These are phyloP conservation scores for Pocillopora grandis DNA, from an alignment of 92 coral and sea anemone genomes.

Conservation along the genomic window DNA sequence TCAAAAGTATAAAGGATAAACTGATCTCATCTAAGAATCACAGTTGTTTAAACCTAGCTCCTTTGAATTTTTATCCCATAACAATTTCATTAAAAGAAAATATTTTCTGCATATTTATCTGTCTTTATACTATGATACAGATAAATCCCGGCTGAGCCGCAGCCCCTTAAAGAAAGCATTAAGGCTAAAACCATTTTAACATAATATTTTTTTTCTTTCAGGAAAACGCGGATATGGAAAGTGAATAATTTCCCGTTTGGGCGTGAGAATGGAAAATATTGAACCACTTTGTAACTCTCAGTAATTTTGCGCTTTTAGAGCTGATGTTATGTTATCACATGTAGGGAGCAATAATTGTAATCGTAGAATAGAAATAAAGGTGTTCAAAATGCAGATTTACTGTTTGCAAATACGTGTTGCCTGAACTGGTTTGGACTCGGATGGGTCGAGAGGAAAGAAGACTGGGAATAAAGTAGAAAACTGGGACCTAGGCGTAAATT, in stretches of 20 bases:
- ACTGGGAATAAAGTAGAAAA: neutral
- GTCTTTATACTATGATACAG: too few relatives aligned
- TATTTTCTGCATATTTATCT: neutral
- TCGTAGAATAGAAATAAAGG: neutral
- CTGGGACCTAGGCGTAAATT: neutral
- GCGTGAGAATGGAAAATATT: neutral
- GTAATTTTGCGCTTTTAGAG: neutral
- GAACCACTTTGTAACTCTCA: neutral
- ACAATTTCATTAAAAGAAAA: neutral
- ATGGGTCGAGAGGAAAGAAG: neutral
- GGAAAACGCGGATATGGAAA: neutral
- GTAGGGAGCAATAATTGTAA: neutral
- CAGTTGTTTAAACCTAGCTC: neutral
- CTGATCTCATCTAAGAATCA: neutral
- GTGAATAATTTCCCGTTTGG: neutral
- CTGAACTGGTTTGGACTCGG: neutral
- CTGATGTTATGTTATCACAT: neutral
- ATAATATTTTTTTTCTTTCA: too few relatives aligned
- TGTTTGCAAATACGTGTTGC: neutral
- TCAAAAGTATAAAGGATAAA: too few relatives aligned
- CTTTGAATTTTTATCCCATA: neutral
- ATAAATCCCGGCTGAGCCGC: neutral
- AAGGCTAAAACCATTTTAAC: neutral
- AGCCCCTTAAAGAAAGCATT: neutral
- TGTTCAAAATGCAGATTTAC: neutral